Evolutionary conservation across 2,888 invertebrate genomes (phyloP).

Genomic region (Cylindroiulus punctatus): DNA sequence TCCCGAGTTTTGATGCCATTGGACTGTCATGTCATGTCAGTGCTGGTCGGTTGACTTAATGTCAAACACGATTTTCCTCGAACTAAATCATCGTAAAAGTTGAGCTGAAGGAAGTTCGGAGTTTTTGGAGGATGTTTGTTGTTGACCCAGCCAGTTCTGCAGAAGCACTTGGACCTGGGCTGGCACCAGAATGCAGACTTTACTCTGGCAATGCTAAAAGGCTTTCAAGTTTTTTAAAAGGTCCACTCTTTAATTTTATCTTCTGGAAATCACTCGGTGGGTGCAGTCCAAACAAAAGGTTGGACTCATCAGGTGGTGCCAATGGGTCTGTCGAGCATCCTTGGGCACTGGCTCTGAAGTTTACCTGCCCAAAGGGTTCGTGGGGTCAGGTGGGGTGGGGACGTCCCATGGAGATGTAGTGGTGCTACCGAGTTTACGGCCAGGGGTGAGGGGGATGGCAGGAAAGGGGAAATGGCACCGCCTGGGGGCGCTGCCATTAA

Average conservation of each 20-base stretch:
- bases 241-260: background rate
- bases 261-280: background rate
- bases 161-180: background rate
- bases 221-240: background rate
- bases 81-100: conserved; percentile 28
- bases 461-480: conserved; percentile 20
- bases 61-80: conserved; percentile 33
- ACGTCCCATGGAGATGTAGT: background rate
- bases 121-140: conserved; percentile 6
- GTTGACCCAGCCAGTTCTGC: background rate
- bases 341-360: conserved; percentile 2
- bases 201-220: background rate
- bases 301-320: background rate
- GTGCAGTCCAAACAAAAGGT: conserved; percentile 37
- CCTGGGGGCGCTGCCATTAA: conserved; percentile 28
- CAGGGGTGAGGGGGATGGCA: background rate
- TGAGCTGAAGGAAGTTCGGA: background rate
- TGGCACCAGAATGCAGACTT: conserved; percentile 34
- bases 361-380: conserved; percentile 21
- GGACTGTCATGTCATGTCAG: too few relatives aligned
- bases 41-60: background rate
- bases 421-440: conserved; percentile 45
- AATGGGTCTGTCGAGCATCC: background rate
- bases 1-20: conserved; percentile 21
- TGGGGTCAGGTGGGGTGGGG: background rate